phyloP scores from a whole-genome alignment of 2,113 vertebrate genomes.

The Collichthys lucidus region DNA sequence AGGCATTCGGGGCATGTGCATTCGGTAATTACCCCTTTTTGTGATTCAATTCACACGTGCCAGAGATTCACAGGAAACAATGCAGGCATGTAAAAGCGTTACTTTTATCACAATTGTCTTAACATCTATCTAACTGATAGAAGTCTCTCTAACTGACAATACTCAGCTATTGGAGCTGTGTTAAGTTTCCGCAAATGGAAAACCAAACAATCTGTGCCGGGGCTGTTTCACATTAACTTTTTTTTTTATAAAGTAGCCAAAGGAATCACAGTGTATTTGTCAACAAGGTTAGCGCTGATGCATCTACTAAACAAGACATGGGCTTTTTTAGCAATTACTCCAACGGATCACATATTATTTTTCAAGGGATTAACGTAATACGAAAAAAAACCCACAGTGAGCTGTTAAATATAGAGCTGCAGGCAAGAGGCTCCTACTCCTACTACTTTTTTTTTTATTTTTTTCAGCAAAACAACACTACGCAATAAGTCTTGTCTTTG shows the following conservation, averaged over 20 bases:
- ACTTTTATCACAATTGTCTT: background rate
- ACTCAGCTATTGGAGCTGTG: conserved; percentile 1
- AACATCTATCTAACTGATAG: background rate
- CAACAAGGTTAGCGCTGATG: conserved; percentile 11
- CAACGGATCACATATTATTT: conserved; percentile 5
- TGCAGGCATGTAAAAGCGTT: background rate
- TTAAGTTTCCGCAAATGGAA: background rate
- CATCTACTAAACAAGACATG: conserved; percentile 6
- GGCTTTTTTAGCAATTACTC: conserved; percentile 7
- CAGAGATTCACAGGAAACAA: background rate
- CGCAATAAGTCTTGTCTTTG: background rate
- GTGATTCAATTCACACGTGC: background rate
- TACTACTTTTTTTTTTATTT: no score
- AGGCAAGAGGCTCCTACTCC: background rate
- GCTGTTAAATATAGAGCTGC: conserved; percentile 28
- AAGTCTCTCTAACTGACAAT: background rate
- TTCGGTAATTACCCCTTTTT: no score
- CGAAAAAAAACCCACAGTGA: conserved; percentile 1
- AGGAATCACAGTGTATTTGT: background rate
- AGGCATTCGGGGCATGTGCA: no score
- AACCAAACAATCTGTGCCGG: background rate
- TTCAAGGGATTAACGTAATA: conserved; percentile 22
- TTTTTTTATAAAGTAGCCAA: background rate
- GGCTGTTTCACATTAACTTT: conserved; percentile 9
- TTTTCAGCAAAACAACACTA: background rate